Evolutionary conservation across 2,888 invertebrate species (phyloP), one percentile per base, ranked within the genome.

Genomic region (Pammene fasciana): DNA sequence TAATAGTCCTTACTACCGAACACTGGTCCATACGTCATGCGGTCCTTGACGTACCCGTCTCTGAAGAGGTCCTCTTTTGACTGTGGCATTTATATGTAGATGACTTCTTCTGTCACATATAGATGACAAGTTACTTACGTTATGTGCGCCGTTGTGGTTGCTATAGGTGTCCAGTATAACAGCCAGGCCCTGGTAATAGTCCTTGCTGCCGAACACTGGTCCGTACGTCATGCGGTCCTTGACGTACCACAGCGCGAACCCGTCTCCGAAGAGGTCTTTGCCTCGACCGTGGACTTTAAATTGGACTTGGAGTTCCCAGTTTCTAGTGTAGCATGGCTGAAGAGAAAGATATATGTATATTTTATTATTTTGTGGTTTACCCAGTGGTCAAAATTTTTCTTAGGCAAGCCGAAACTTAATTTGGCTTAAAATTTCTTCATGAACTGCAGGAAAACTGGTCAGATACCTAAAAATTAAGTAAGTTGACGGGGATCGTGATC

Each of bases 91-190:
- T 38, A 38, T 5, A 38, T n/a, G n/a, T 26, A 26, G 4, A 26
- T 26, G 26, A 26, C 2, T 38, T 38, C 0, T 38, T 5, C 38
- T 38, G 38, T 38, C 38, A 38, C 7, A 6, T 38, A 9, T 9
- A 56, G 9, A 34, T 3, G 5, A 10, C 10, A 26, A 13, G 6
- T 13, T 26, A 68, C 96, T 94, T 91, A 99, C 99, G 93, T 98
- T 98, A 85, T 99, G 99, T 16, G 97, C 97, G 6, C 99, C 99
- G 93, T 99, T 99, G 81, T 99, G 99, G 87, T 99, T 99, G 87
- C 98, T 99, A 86, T 99, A 99, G 0, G 99, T 99, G 82, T 99
- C 99, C 72, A 99, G 89, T 82, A 99, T 97, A 46, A 99, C 94
- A 5, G 96, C 98, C 46, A 99, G 92, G 0, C 99, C 96, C 75